These are phyloP conservation scores for Tortricodes alternella DNA, from an alignment of 2,888 invertebrate genomes.

Conservation along the genomic window DNA sequence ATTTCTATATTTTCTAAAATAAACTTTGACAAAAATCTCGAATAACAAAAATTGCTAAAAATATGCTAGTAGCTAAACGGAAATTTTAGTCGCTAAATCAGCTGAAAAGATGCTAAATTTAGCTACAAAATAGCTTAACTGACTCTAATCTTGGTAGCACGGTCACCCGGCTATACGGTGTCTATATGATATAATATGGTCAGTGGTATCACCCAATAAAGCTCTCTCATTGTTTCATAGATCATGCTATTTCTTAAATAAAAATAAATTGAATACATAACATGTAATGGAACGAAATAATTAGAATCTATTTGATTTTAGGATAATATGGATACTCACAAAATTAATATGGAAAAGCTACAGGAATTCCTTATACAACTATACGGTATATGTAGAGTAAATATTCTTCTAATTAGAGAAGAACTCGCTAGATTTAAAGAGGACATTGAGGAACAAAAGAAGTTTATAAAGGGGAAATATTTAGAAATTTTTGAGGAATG, in stretches of 20 bases:
- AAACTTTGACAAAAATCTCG: no score
- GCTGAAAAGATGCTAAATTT: no score
- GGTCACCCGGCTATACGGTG: no score
- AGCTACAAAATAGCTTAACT: no score
- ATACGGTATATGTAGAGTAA: slow-evolving; percentile 79
- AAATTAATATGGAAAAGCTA: slow-evolving; percentile 85
- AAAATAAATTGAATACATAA: no score
- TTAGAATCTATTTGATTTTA: slow-evolving; percentile 60
- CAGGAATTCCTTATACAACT: slow-evolving; percentile 79
- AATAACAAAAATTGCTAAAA: no score
- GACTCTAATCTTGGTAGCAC: no score
- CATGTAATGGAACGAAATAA: neutral
- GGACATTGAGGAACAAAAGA: slow-evolving; percentile 79
- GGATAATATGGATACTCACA: slow-evolving; percentile 88
- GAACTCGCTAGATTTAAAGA: slow-evolving; percentile 82
- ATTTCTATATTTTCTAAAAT: no score
- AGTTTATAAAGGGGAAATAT: slow-evolving; percentile 73
- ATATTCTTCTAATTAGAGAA: slow-evolving; percentile 81
- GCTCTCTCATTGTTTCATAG: neutral
- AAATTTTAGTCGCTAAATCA: no score
- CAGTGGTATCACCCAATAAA: no score
- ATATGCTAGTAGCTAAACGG: no score
- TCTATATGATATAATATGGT: no score
- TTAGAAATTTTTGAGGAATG: slow-evolving; percentile 79
- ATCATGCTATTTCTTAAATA: slow-evolving; percentile 21